These are phyloP conservation scores for Drosophila equinoxialis DNA, from an alignment of 1,140 invertebrate genomes.

Conservation along the genomic window DNA sequence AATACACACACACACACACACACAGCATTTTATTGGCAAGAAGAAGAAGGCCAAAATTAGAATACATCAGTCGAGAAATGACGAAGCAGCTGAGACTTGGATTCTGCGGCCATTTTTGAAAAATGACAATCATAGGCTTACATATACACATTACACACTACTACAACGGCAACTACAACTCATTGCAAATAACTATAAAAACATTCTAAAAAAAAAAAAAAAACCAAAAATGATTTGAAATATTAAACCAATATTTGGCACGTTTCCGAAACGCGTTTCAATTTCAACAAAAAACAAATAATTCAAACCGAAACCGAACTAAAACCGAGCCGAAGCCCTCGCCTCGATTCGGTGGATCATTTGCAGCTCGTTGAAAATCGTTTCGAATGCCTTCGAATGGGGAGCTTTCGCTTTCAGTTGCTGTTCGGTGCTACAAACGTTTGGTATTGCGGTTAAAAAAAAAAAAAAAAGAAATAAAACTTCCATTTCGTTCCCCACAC, in stretches of 20 bases:
- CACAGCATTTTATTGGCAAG: constrained; percentile 50
- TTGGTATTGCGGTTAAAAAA: constrained; percentile 64
- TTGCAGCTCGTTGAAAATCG: constrained; percentile 40
- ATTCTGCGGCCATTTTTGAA: constrained; percentile 47
- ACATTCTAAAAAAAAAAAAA: constrained; percentile 43
- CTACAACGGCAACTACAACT: constrained; percentile 9
- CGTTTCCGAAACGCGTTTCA: constrained; percentile 50
- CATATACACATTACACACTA: constrained; percentile 11
- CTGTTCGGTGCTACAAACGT: constrained; percentile 75
- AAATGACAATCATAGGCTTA: constrained; percentile 28
- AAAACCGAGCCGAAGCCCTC: constrained; percentile 57
- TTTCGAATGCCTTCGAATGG: constrained; percentile 18
- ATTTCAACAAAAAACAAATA: constrained; percentile 28
- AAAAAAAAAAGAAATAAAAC: background rate
- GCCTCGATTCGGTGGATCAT: constrained; percentile 18
- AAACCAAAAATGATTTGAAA: constrained; percentile 41
- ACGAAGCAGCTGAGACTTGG: background rate
- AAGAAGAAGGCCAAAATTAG: constrained; percentile 64
- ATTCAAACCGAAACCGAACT: constrained; percentile 7
- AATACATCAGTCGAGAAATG: constrained; percentile 60
- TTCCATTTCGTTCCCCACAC: constrained; percentile 13
- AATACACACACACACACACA: constrained; percentile 68
- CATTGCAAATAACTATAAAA: constrained; percentile 13
- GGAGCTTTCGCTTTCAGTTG: constrained; percentile 79
- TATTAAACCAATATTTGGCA: constrained; percentile 56